phyloP scores from a whole-genome alignment of 2,888 invertebrate species.

The Napeogenes inachia region DNA sequence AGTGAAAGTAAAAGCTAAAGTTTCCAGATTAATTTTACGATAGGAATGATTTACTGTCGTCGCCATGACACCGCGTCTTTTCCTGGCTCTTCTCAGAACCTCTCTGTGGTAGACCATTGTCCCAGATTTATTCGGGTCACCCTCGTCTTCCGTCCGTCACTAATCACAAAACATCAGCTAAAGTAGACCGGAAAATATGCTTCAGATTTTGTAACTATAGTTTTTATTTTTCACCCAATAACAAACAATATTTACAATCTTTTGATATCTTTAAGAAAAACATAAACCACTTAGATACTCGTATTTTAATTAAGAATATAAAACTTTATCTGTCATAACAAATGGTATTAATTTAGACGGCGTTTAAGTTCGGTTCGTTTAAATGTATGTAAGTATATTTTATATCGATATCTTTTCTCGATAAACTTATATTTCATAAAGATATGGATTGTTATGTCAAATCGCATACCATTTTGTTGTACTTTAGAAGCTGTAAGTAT shows the following conservation, averaged over 20 bases:
- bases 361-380: too few species aligned
- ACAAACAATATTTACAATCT: background rate
- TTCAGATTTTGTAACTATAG: background rate
- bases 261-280: too few species aligned
- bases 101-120: slow-evolving; percentile 19
- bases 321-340: too few species aligned
- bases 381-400: too few species aligned
- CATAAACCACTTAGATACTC: too few species aligned
- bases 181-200: slow-evolving; percentile 9
- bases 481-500: too few species aligned
- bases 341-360: too few species aligned
- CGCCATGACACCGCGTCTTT: slow-evolving; percentile 6
- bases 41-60: slow-evolving; percentile 22
- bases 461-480: too few species aligned
- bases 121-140: slow-evolving; percentile 25
- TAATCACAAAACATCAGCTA: slow-evolving; percentile 2
- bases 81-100: slow-evolving; percentile 23
- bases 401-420: too few species aligned
- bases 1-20: slow-evolving; percentile 20
- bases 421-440: too few species aligned
- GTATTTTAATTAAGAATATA: too few species aligned
- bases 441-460: too few species aligned
- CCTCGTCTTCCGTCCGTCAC: slow-evolving; percentile 23
- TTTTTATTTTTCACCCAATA: background rate
- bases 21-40: slow-evolving; percentile 24